phyloP scores from a whole-genome alignment of 2,888 invertebrate species.

The Lepidochrysops patricia region DNA sequence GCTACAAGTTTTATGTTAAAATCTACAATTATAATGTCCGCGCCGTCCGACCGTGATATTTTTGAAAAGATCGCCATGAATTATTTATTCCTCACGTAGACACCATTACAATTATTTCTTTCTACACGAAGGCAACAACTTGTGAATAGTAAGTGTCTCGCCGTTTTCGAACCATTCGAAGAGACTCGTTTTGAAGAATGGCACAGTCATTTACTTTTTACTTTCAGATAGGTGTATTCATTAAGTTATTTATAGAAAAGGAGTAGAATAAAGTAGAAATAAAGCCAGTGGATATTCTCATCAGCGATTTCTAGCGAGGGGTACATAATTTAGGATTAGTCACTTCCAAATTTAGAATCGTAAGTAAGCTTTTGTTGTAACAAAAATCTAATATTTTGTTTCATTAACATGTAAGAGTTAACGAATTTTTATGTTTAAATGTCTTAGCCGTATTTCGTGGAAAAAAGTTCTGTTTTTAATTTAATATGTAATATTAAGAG shows the following conservation, averaged over 20 bases:
- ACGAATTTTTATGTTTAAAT: too few species aligned
- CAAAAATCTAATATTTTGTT: neutral
- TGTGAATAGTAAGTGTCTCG: slow-evolving; percentile 47
- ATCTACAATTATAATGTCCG: slow-evolving; percentile 67
- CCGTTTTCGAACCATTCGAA: slow-evolving; percentile 22
- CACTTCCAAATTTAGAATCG: neutral
- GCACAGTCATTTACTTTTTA: neutral
- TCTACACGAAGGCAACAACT: slow-evolving; percentile 51
- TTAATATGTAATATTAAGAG: too few species aligned
- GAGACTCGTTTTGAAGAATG: slow-evolving; percentile 10
- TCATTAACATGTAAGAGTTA: too few species aligned
- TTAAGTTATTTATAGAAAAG: neutral
- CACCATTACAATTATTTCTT: slow-evolving; percentile 67
- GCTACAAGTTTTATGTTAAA: slow-evolving; percentile 35
- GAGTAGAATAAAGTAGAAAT: neutral
- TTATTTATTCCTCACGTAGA: slow-evolving; percentile 62
- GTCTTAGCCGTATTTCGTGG: too few species aligned
- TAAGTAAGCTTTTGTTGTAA: neutral
- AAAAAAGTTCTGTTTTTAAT: too few species aligned
- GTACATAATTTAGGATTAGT: neutral
- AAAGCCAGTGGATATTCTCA: neutral
- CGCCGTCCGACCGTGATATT: slow-evolving; percentile 55
- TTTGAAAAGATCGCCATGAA: slow-evolving; percentile 65
- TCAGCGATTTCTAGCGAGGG: neutral
- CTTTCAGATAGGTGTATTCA: neutral